Evolutionary conservation across 2,113 vertebrate genomes (phyloP).

Genomic region (Craseonycteris thonglongyai): DNA sequence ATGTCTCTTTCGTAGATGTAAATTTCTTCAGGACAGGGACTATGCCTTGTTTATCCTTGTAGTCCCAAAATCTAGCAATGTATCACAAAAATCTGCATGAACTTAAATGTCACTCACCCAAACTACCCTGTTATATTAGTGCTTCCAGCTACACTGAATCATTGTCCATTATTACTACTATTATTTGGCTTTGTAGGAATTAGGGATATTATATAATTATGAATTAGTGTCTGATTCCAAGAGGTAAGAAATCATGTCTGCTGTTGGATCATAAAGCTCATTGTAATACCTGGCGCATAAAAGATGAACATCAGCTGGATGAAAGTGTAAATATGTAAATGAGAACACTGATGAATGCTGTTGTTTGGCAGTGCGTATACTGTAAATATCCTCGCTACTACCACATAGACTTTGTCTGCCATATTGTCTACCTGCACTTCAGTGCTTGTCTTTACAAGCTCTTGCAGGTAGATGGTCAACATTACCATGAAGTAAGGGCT

Average conservation of each 20-base stretch:
- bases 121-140: not conserved
- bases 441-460: not conserved
- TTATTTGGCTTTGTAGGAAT: not conserved
- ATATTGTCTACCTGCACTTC: not conserved
- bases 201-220: not conserved
- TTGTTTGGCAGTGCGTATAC: not conserved
- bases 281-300: not conserved
- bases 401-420: not conserved
- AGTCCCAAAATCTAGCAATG: not conserved
- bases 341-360: not conserved
- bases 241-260: not conserved
- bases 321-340: not conserved
- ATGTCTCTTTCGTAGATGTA: not conserved
- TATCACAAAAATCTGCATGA: not conserved
- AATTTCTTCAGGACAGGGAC: not conserved
- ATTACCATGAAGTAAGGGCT: not conserved
- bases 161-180: not conserved
- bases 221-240: not conserved
- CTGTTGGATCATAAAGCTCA: not conserved
- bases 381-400: not conserved
- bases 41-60: not conserved
- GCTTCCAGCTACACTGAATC: not conserved
- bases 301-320: not conserved
- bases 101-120: not conserved
- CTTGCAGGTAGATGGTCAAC: not conserved